Conservation (phyloP, 2,797 vertebrate genomes). For the Loriculus beryllinus region DNA sequence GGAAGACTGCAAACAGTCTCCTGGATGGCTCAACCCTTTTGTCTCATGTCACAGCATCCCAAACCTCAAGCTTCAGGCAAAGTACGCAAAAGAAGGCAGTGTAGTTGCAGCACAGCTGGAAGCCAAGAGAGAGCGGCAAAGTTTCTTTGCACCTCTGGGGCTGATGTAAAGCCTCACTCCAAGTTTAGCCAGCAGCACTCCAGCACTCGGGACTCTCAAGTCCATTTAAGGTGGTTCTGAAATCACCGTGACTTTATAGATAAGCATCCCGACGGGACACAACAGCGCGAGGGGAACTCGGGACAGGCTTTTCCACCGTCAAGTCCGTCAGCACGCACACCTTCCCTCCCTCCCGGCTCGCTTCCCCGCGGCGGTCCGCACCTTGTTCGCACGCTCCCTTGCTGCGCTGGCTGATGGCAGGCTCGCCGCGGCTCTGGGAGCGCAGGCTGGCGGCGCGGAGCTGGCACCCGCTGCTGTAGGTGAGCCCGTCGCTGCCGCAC, state of each 20-base stretch:
- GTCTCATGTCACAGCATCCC: not conserved
- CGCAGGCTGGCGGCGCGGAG: conserved; percentile 81
- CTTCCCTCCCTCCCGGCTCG: not conserved
- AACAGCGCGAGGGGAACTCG: not conserved
- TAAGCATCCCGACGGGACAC: rapidly evolving
- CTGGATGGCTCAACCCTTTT: not conserved
- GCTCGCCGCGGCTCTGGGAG: conserved; percentile 72
- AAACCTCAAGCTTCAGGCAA: not conserved
- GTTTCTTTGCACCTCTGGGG: not conserved
- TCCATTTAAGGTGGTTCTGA: not conserved
- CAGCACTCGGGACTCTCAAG: not conserved
- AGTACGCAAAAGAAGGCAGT: rapidly evolving
- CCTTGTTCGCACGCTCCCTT: conserved; percentile 89
- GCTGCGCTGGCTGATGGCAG: conserved; percentile 77
- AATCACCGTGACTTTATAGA: not conserved
- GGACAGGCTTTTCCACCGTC: rapidly evolving
- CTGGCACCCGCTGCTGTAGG: conserved; percentile 82
- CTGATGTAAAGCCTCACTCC: not conserved
- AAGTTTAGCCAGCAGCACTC: not conserved
- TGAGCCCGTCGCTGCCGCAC: conserved; percentile 85
- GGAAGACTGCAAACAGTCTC: not conserved
- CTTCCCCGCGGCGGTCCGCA: conserved; percentile 47
- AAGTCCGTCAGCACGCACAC: rapidly evolving
- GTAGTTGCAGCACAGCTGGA: not conserved
- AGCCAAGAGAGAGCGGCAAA: rapidly evolving